Percentiles rank a stretch among this genome's conserved stretches.
phyloP scores from a whole-genome alignment of 2,888 invertebrate genomes.

The Nysson spinosus region DNA sequence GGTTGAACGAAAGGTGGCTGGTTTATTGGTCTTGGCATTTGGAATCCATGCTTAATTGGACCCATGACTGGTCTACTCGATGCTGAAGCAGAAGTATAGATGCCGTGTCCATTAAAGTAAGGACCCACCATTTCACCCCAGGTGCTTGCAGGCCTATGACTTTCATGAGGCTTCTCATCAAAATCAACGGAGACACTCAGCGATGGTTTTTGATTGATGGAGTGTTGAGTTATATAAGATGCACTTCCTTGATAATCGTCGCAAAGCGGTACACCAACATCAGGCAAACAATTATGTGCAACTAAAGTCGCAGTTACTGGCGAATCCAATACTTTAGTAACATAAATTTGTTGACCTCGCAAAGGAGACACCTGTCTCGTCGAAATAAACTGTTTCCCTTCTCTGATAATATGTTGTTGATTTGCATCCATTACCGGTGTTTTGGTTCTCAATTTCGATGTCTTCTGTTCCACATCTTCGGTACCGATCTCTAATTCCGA shows the following conservation, averaged over 20 bases:
- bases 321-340: conserved; percentile 64
- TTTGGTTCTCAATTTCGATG: background rate
- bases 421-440: background rate
- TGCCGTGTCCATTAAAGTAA: conserved; percentile 10
- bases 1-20: background rate
- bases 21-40: background rate
- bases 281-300: conserved; percentile 70
- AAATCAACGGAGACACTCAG: background rate
- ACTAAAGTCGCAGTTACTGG: conserved; percentile 70
- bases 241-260: conserved; percentile 20
- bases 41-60: background rate
- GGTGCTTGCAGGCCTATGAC: background rate
- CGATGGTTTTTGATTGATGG: background rate
- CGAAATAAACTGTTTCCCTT: background rate
- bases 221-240: background rate
- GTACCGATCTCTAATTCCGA: background rate
- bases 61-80: background rate
- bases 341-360: conserved; percentile 37
- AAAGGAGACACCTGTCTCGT: background rate
- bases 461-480: background rate
- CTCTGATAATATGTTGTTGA: background rate
- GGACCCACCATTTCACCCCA: conserved; percentile 20
- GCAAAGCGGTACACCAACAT: conserved; percentile 70
- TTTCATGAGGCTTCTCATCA: too few relatives aligned
- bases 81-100: background rate